Base-by-base conservation (phyloP, 2,113 vertebrate genomes). In the Chrysemys picta region DNA sequence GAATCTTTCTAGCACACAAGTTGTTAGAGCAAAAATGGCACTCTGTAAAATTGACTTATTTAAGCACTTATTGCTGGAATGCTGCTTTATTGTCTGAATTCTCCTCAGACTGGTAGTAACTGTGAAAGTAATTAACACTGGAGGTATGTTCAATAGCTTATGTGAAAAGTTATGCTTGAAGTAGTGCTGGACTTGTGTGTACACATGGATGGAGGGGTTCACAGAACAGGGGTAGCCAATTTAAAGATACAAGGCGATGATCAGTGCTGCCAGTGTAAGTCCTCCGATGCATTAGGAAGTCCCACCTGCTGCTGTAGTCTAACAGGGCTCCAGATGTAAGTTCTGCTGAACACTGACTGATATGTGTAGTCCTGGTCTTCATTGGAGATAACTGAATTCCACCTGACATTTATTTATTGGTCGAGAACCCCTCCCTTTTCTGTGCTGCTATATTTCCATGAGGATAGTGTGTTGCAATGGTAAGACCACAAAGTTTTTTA, bases 91-190 rank as follows among this genome's bases (percentile, higher is more conserved):
- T 38, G 65, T 21, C 35, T 81, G 45, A 88, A 79, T 79, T 57
- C 12, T 90, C 82, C 65, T 59, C 12, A 50, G 42, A 14, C 10
- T 59, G 69, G 62, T 22, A 76, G 6, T 22, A 90, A 49, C 42
- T 62, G 2, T 90, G 45, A 91, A 93, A 89, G 69, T 10, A 14
- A 45, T 80, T 80, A 72, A n/a, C 17, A 75, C 56, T 47, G 52
- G 22, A 84, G 38, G 45, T 56, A 84, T 79, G 22, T 79, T 90
- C 52, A 85, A 89, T 79, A 82, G 27, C 35, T 84, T 53, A 57
- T 47, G 82, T 45, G 56, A 96, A 87, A 49, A 6, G 10, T 22
- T 35, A 29, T 88, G 52, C 52, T 93, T 89, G 81, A 42, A 91
- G 56, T 35, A 52, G 2, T 29, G 12, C 7, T 86, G 54, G 11